A percentile compares a stretch with the other conserved stretches of the same genome.
Evolutionary conservation across 2,888 invertebrate species (phyloP).

Genomic region (Mylabris sibirica): DNA sequence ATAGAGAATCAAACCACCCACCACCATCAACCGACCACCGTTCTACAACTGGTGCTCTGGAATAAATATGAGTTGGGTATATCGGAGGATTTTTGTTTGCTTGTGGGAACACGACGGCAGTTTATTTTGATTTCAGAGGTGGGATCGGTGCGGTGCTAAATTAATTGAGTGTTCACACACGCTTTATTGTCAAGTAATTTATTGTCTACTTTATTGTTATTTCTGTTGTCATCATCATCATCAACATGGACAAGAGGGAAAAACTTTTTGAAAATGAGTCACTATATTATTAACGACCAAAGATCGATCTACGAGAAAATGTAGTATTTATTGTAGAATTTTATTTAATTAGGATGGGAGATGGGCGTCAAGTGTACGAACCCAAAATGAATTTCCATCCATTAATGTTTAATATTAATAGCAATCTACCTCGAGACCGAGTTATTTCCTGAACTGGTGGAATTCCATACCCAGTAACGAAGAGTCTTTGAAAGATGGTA

Average conservation of each 20-base stretch:
- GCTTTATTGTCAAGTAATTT: slow-evolving; percentile 27
- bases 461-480: slow-evolving; percentile 41
- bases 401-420: slow-evolving; percentile 57
- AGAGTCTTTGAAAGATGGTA: slow-evolving; percentile 53
- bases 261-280: background rate
- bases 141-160: slow-evolving; percentile 42
- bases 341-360: background rate
- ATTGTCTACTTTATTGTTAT: slow-evolving; percentile 18
- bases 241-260: background rate
- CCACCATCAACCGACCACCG: slow-evolving; percentile 30
- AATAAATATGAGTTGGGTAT: background rate
- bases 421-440: slow-evolving; percentile 59
- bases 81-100: slow-evolving; percentile 36
- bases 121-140: slow-evolving; percentile 54
- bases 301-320: background rate
- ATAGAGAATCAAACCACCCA: slow-evolving; percentile 30
- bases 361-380: slow-evolving; percentile 27
- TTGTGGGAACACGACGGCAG: slow-evolving; percentile 51
- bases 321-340: background rate
- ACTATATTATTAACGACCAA: background rate
- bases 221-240: background rate
- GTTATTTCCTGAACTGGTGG: slow-evolving; percentile 56
- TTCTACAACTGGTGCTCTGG: slow-evolving; percentile 32
- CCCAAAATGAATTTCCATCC: slow-evolving; percentile 52
- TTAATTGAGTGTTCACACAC: slow-evolving; percentile 48